These are phyloP conservation scores for Tenodera sinensis DNA, from an alignment of 2,888 invertebrate genomes.

Conservation along the genomic window DNA sequence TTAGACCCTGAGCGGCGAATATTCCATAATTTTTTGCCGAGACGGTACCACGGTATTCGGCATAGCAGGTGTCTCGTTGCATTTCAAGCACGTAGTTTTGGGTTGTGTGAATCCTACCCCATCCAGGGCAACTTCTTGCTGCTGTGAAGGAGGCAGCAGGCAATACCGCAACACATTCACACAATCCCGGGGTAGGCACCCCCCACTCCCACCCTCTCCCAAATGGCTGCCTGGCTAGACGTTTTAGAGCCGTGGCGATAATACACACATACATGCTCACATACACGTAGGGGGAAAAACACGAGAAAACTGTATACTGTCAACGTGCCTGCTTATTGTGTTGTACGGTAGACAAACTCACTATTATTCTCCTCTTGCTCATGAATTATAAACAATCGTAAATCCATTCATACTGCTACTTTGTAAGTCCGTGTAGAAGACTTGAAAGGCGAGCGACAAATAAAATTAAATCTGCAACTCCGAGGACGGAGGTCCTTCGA, in stretches of 20 bases:
- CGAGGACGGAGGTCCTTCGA: too few species aligned
- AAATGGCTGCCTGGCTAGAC: background rate
- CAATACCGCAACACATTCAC: slow-evolving; percentile 13
- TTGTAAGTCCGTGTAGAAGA: too few species aligned
- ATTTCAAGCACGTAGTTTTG: slow-evolving; percentile 9
- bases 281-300: background rate
- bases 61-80: slow-evolving; percentile 11
- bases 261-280: background rate
- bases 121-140: background rate
- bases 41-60: background rate
- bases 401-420: too few species aligned
- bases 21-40: background rate
- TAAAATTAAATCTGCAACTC: too few species aligned
- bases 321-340: background rate
- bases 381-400: too few species aligned
- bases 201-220: background rate
- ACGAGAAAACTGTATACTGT: background rate
- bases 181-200: slow-evolving; percentile 1
- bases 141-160: background rate
- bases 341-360: background rate
- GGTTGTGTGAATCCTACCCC: background rate
- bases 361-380: too few species aligned
- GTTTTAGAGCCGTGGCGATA: background rate
- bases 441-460: too few species aligned
- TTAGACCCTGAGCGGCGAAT: background rate